These are phyloP conservation scores for Ophion obscuratus DNA, from an alignment of 2,888 invertebrate genomes.

Conservation along the genomic window DNA sequence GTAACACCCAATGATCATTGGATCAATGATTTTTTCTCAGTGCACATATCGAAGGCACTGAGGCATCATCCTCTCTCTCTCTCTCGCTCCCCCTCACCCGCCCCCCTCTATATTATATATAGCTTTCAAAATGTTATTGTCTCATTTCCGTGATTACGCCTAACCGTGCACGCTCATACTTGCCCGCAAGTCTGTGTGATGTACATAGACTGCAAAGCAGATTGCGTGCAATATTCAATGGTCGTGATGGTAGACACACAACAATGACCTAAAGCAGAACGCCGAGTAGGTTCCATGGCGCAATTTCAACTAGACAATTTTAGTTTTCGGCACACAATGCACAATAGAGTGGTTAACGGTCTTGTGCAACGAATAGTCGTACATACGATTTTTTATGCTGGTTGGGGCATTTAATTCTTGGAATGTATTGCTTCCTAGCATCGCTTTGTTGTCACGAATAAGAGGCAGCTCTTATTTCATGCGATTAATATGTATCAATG, in stretches of 20 bases:
- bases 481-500: too few relatives aligned
- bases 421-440: too few relatives aligned
- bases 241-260: slow-evolving; percentile 10
- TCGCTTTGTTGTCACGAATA: too few relatives aligned
- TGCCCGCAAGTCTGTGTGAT: slow-evolving; percentile 4
- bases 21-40: too few relatives aligned
- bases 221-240: slow-evolving; percentile 3
- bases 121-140: neutral
- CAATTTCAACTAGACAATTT: neutral
- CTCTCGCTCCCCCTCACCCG: neutral
- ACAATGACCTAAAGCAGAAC: neutral
- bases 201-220: slow-evolving; percentile 17
- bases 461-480: too few relatives aligned
- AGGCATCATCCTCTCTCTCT: too few relatives aligned
- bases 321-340: neutral
- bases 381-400: too few relatives aligned
- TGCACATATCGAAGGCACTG: too few relatives aligned
- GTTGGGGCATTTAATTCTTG: too few relatives aligned
- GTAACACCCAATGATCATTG: too few relatives aligned
- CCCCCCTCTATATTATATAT: neutral
- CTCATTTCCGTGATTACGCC: slow-evolving; percentile 16
- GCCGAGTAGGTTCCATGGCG: neutral
- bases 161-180: slow-evolving; percentile 6
- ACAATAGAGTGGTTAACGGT: neutral
- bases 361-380: too few relatives aligned